Conservation (phyloP, 1,140 invertebrate species). For the Ditylenchus dipsaci region DNA sequence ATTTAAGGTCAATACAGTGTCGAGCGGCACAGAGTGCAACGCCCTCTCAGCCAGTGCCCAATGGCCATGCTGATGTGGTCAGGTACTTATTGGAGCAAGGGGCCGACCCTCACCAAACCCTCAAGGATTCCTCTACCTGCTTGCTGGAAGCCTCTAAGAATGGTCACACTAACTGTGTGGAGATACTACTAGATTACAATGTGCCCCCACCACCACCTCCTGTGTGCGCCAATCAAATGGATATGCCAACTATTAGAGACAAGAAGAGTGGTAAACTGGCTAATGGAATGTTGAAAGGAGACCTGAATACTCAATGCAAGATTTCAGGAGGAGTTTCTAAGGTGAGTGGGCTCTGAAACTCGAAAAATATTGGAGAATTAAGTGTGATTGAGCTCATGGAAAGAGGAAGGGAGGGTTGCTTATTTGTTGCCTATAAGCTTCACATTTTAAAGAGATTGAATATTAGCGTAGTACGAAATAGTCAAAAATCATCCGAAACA, state of each 20-base stretch:
- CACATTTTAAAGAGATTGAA: too few relatives aligned
- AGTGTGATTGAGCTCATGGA: too few relatives aligned
- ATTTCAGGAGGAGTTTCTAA: background rate
- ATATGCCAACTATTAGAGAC: background rate
- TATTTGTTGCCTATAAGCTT: too few relatives aligned
- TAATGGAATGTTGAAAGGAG: background rate
- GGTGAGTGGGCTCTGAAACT: too few relatives aligned
- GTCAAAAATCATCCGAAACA: too few relatives aligned
- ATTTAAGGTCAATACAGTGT: slow-evolving; percentile 60
- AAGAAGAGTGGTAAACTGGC: slow-evolving; percentile 3
- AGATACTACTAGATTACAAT: slow-evolving; percentile 81
- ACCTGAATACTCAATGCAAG: background rate
- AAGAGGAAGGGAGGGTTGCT: too few relatives aligned
- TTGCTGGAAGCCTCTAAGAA: slow-evolving; percentile 95
- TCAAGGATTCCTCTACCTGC: slow-evolving; percentile 91
- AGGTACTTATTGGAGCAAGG: slow-evolving; percentile 80
- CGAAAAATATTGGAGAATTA: too few relatives aligned
- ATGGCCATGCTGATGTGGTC: slow-evolving; percentile 85
- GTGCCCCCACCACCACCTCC: background rate
- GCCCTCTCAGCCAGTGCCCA: slow-evolving; percentile 65
- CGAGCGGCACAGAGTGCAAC: slow-evolving; percentile 61
- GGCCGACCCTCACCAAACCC: slow-evolving; percentile 88
- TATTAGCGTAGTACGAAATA: too few relatives aligned
- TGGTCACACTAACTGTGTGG: slow-evolving; percentile 88
- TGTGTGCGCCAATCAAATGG: background rate